Evolutionary conservation across 2,113 vertebrate species (phyloP), one percentile per base, ranked within the genome.

Genomic region (Dolichotis patagonum): DNA sequence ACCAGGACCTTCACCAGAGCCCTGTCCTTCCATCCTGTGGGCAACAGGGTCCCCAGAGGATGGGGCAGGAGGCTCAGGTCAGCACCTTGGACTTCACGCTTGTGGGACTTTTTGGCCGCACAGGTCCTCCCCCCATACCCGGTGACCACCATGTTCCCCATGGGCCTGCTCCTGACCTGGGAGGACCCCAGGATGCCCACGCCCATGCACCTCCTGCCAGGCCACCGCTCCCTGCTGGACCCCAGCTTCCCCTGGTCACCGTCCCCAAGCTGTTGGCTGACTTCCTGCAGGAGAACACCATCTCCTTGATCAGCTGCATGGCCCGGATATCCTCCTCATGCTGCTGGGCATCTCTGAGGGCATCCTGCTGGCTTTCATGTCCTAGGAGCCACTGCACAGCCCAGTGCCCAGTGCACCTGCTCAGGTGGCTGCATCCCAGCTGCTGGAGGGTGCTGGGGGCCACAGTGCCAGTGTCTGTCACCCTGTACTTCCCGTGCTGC

Each of bases 331-430:
- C 81, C 91, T 97, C n/a, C 91, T 97, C 54, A 75, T 97, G 85
- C 30, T 96, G 12, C 35, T 96, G 28, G 96, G 97, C 3, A 38
- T 92, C 52, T 90, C 96, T 14, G 97, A 97, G 35, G 84, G 84
- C 0, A 17, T 97, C 1, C 82, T 98, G 35, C 96, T 98, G 5
- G 90, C 96, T 5, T 65, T 97, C 54, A 96, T 98, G 97, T 97
- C 98, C 12, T 98, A 98, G 1, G 98, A 98, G 22, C 98, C 97
- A 0, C 88, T 98, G 30, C 96, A 38, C 35, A 97, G 98, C n/a
- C 85, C 71, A 1, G 11, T 97, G 41, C 97, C 97, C 65, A 97
- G 73, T 96, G 14, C 96, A 93, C 75, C n/a, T 95, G 49, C 41
- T 85, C 35, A 56, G 96, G 90, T 52, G 63, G 43, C 38, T 26